Evolutionary conservation across 2,888 invertebrate genomes (phyloP), one percentile per base, ranked within the genome.

Genomic region (Chrysolina haemoptera): DNA sequence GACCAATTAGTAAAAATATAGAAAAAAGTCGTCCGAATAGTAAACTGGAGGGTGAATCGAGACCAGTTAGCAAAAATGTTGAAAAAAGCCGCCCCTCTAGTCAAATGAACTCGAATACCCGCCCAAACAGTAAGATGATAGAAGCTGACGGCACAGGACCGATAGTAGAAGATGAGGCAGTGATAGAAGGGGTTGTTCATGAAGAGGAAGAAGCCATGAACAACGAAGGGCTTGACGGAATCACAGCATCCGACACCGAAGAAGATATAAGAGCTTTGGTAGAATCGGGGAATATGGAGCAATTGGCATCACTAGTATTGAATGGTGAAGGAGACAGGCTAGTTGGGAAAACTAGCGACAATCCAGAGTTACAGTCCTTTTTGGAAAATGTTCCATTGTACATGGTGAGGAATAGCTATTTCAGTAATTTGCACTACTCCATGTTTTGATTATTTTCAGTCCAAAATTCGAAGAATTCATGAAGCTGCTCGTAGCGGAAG

Each of bases 401-500:
- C 83, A 96, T 96, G 95, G 96, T 95, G 66, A 74, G 76, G 2
- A 35, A 22, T 10, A 1, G 4, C 27, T 59, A 16, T 5, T 59
- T 18, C 20, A 59, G 12, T n/a, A 18, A 22, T 11, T n/a, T 9
- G 2, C 14, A 16, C 20, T 41, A 59, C 6, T n/a, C 65, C 8
- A 43, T 14, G 14, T 62, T 70, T 65, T 50, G 11, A 18, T 11
- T 69, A 62, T 35, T 67, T 41, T 8, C 82, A 97, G 97, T 92
- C 93, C 81, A 97, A 98, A 91, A 97, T 98, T 80, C 94, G 94
- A 78, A 92, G 94, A 75, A 96, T 98, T 40, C 98, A 98, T 86
- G 89, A 93, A 81, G 96, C 97, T 43, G 94, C 97, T 20, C 92
- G 93, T 82, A 93, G 94, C 81, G 98, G 98, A 5, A 95, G 94